Percentiles rank a stretch among this genome's conserved stretches.
Evolutionary conservation across 1,140 invertebrate species (phyloP).

Genomic region (Penaeus indicus): DNA sequence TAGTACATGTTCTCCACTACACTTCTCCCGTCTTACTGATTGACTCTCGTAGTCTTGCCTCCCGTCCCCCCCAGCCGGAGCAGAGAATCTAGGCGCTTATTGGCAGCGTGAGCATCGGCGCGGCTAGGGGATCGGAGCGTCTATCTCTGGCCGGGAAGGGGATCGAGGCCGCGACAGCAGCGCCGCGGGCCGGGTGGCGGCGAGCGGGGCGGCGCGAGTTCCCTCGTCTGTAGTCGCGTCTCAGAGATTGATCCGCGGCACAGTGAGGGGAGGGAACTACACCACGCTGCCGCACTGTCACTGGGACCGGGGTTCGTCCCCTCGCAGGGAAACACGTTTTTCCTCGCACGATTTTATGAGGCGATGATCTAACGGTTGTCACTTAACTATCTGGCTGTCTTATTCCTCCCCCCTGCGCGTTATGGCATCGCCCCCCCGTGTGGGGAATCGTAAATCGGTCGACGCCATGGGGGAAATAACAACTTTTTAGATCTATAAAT

Average conservation of each 20-base stretch:
- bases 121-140: slow-evolving; percentile 30
- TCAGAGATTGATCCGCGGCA: slow-evolving; percentile 61
- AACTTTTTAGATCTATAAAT: slow-evolving; percentile 39
- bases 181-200: slow-evolving; percentile 41
- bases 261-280: slow-evolving; percentile 46
- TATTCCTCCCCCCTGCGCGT: background rate
- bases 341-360: slow-evolving; percentile 8
- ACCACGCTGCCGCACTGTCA: slow-evolving; percentile 48
- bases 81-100: slow-evolving; percentile 29
- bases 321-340: slow-evolving; percentile 13
- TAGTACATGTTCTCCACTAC: slow-evolving; percentile 50
- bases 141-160: slow-evolving; percentile 17
- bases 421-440: background rate
- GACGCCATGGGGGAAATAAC: slow-evolving; percentile 19
- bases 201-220: slow-evolving; percentile 9
- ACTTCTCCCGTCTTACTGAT: slow-evolving; percentile 58
- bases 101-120: slow-evolving; percentile 38
- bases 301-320: slow-evolving; percentile 3
- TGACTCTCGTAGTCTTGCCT: slow-evolving; percentile 49
- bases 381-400: background rate
- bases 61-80: slow-evolving; percentile 42
- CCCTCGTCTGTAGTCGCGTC: slow-evolving; percentile 57
- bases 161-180: slow-evolving; percentile 43
- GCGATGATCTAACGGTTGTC: background rate
- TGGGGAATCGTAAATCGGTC: slow-evolving; percentile 21